A percentile compares a stretch with the other conserved stretches of the same genome.
Conservation (phyloP, 2,113 vertebrate species). For the Etheostoma spectabile region DNA sequence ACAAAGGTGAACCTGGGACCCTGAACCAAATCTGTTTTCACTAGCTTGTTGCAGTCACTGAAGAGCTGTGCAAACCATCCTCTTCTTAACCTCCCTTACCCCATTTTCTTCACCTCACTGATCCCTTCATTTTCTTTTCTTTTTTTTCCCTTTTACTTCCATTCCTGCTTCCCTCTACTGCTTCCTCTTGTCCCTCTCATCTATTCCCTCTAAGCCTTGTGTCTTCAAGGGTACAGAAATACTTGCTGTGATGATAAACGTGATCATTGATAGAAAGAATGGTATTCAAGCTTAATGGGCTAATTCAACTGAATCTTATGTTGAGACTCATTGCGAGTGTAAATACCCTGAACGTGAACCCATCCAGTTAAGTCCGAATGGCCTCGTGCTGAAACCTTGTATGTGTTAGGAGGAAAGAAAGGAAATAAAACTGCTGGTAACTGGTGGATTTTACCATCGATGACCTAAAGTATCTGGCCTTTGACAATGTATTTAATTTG, state of each 20-base stretch:
- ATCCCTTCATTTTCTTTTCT: conserved; percentile 16
- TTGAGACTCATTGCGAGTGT: conserved; percentile 42
- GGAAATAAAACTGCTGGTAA: neutral
- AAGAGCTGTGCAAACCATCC: conserved; percentile 38
- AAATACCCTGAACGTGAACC: conserved; percentile 66
- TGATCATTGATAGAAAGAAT: conserved; percentile 51
- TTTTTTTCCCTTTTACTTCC: conserved; percentile 6
- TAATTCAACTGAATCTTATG: conserved; percentile 63
- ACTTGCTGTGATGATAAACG: conserved; percentile 58
- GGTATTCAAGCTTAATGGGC: conserved; percentile 67
- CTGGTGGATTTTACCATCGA: conserved; percentile 26
- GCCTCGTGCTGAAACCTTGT: conserved; percentile 51
- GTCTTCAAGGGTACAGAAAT: conserved; percentile 55
- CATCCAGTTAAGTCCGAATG: conserved; percentile 49
- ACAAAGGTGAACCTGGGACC: conserved; percentile 36
- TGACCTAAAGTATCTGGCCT: conserved; percentile 24
- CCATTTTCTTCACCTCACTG: conserved; percentile 4
- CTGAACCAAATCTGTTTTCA: conserved; percentile 55
- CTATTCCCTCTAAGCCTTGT: conserved; percentile 14
- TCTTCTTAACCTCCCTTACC: neutral
- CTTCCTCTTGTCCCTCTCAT: conserved; percentile 35
- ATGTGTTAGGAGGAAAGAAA: conserved; percentile 8
- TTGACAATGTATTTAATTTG: conserved; percentile 31
- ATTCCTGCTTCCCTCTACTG: conserved; percentile 13
- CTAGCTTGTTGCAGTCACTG: conserved; percentile 54